Conservation (phyloP, 2,797 vertebrate genomes). For the Gymnothorax javanicus region DNA sequence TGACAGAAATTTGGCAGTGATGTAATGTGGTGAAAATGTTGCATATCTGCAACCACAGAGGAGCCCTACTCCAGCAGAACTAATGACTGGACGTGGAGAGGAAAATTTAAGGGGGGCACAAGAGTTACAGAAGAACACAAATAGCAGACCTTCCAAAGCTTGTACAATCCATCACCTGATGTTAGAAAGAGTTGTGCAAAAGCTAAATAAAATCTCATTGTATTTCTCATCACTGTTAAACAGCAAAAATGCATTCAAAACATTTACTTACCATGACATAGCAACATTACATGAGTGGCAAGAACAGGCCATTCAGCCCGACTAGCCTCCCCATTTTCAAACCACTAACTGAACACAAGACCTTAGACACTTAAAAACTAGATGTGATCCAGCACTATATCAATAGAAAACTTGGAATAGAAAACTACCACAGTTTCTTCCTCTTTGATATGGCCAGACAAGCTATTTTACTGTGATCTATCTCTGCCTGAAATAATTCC, state of each 20-base stretch:
- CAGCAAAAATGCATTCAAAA: neutral
- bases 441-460: too few relatives aligned
- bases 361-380: too few relatives aligned
- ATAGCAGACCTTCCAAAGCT: neutral
- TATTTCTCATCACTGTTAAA: neutral
- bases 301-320: too few relatives aligned
- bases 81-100: neutral
- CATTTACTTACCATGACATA: too few relatives aligned
- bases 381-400: too few relatives aligned
- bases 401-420: too few relatives aligned
- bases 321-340: too few relatives aligned
- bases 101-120: neutral
- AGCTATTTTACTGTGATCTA: too few relatives aligned
- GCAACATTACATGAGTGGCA: too few relatives aligned
- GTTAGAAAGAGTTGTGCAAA: neutral
- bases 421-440: too few relatives aligned
- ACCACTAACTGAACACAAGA: too few relatives aligned
- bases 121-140: neutral
- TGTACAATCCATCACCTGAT: neutral
- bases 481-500: too few relatives aligned
- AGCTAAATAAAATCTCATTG: neutral
- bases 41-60: neutral
- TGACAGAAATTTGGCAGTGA: constrained; percentile 1
- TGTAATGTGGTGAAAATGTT: constrained; percentile 23
- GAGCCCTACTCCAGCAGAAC: neutral